Percentiles rank a stretch among this genome's conserved stretches.
Evolutionary conservation across 1,140 invertebrate species (phyloP).

Genomic region (Saccostrea cuccullata): DNA sequence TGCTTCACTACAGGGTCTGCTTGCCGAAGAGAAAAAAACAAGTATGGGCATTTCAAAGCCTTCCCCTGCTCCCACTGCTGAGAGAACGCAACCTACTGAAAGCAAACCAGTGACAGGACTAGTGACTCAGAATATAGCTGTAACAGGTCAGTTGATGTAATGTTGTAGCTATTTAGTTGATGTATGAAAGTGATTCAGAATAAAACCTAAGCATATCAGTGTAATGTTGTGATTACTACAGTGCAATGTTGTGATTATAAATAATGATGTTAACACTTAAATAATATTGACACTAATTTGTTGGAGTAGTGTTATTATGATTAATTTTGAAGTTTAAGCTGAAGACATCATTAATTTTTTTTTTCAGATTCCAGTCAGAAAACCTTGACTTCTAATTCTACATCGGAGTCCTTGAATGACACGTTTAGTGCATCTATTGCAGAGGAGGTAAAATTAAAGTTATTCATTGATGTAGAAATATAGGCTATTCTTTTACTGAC

Average conservation of each 20-base stretch:
- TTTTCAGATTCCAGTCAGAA: constrained; percentile 3
- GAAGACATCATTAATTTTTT: not conserved
- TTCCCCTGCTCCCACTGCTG: not conserved
- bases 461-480: not conserved
- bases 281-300: no score
- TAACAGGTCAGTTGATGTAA: not conserved
- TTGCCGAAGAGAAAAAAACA: not conserved
- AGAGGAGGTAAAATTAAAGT: not conserved
- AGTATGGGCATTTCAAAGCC: not conserved
- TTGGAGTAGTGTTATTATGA: no score
- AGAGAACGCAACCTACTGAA: not conserved
- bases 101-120: not conserved
- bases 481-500: not conserved
- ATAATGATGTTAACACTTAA: no score
- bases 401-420: not conserved
- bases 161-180: no score
- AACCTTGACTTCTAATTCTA: not conserved
- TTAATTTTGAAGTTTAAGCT: no score
- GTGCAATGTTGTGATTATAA: no score
- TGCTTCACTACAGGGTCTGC: not conserved
- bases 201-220: no score
- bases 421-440: constrained; percentile 27
- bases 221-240: no score
- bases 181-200: no score
- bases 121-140: not conserved